Conservation (phyloP, 2,797 vertebrate species). For the Clamator glandarius region DNA sequence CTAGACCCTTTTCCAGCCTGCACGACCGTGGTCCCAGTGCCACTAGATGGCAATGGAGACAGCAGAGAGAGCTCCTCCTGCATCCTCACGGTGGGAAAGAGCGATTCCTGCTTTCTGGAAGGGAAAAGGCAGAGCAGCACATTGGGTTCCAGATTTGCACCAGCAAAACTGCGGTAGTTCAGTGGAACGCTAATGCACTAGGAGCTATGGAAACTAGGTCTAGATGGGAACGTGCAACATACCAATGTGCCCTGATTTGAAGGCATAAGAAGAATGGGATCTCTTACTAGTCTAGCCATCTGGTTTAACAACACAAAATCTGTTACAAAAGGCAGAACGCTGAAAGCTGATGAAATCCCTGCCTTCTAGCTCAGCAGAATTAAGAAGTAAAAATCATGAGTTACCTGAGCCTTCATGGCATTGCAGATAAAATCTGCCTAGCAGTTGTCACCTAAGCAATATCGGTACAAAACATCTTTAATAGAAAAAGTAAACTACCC, state of each 20-base stretch:
- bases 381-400: no score
- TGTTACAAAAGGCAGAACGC: neutral
- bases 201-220: conserved; percentile 56
- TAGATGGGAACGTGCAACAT: neutral
- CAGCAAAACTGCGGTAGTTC: neutral
- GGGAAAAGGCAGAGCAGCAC: accelerated
- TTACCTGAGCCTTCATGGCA: neutral
- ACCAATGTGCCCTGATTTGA: neutral
- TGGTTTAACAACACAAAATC: neutral
- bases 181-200: neutral
- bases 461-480: neutral
- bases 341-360: neutral
- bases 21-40: neutral
- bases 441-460: neutral
- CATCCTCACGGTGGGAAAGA: no score
- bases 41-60: conserved; percentile 66
- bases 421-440: neutral
- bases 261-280: neutral
- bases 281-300: neutral
- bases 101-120: accelerated
- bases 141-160: accelerated
- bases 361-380: no score
- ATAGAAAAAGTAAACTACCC: neutral
- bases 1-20: accelerated
- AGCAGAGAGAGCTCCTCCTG: neutral